These are phyloP conservation scores for Spea bombifrons DNA, from an alignment of 2,113 vertebrate genomes.

Conservation along the genomic window DNA sequence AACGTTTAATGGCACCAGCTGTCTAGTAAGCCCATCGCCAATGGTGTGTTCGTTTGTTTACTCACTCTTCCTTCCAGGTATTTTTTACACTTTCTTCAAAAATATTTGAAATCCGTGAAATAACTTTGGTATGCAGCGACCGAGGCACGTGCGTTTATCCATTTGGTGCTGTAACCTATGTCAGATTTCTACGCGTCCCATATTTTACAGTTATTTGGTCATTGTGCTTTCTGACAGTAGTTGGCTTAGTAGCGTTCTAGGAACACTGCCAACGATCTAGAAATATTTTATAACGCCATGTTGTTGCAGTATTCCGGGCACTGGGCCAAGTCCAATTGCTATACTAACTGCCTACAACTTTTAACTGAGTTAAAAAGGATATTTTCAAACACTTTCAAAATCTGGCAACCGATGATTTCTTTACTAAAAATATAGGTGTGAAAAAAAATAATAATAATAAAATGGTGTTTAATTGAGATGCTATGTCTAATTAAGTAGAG, in stretches of 20 bases:
- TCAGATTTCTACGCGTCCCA: background rate
- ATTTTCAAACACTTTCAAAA: background rate
- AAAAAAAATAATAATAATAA: background rate
- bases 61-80: too few relatives aligned
- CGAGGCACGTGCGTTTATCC: background rate
- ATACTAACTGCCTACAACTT: background rate
- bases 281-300: background rate
- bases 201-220: background rate
- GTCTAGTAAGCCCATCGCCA: too few relatives aligned
- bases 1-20: too few relatives aligned
- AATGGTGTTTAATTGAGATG: background rate
- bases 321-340: background rate
- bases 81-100: too few relatives aligned
- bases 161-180: background rate
- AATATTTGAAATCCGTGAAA: too few relatives aligned
- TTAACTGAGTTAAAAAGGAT: background rate
- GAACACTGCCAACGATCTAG: background rate
- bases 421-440: background rate
- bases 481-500: background rate
- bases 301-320: background rate
- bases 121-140: background rate
- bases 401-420: background rate
- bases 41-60: too few relatives aligned
- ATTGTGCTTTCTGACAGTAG: background rate
- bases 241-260: background rate